Evolutionary conservation across 2,888 invertebrate species (phyloP).

Genomic region (Drosophila seclusa): DNA sequence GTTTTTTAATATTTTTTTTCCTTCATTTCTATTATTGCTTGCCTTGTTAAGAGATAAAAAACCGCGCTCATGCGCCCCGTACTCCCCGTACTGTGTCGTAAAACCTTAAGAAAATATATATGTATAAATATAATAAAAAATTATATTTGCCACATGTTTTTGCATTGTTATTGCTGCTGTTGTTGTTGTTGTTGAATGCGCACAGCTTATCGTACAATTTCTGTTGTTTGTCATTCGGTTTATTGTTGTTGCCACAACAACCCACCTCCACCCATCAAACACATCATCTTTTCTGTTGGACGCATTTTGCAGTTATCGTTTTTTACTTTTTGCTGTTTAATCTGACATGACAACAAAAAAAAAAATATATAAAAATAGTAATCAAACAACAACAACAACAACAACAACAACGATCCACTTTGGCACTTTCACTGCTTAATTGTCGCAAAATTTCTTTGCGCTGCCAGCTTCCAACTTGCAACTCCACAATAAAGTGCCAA

Average conservation of each 20-base stretch:
- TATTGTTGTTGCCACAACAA: neutral
- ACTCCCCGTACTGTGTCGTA: neutral
- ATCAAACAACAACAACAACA: slow-evolving; percentile 28
- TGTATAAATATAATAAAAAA: slow-evolving; percentile 27
- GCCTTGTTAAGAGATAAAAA: slow-evolving; percentile 18
- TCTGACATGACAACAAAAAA: slow-evolving; percentile 29
- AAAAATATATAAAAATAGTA: slow-evolving; percentile 23
- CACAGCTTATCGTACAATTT: slow-evolving; percentile 30
- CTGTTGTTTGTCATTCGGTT: slow-evolving; percentile 18
- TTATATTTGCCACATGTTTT: slow-evolving; percentile 40
- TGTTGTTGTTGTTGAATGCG: slow-evolving; percentile 15
- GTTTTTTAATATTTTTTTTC: neutral
- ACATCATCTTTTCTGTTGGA: slow-evolving; percentile 3
- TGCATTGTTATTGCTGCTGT: neutral
- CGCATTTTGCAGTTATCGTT: slow-evolving; percentile 15
- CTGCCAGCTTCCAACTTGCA: slow-evolving; percentile 27
- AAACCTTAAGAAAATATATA: slow-evolving; percentile 7
- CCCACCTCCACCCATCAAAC: neutral
- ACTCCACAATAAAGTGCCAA: slow-evolving; percentile 19
- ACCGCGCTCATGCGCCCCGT: neutral
- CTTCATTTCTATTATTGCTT: neutral
- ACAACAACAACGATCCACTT: slow-evolving; percentile 47
- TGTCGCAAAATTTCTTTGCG: slow-evolving; percentile 73
- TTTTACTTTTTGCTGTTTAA: slow-evolving; percentile 15
- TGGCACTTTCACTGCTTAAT: slow-evolving; percentile 70